A percentile compares a stretch with the other conserved stretches of the same genome.
Evolutionary conservation across 2,888 invertebrate genomes (phyloP).

Genomic region (Spilosoma lubricipeda): DNA sequence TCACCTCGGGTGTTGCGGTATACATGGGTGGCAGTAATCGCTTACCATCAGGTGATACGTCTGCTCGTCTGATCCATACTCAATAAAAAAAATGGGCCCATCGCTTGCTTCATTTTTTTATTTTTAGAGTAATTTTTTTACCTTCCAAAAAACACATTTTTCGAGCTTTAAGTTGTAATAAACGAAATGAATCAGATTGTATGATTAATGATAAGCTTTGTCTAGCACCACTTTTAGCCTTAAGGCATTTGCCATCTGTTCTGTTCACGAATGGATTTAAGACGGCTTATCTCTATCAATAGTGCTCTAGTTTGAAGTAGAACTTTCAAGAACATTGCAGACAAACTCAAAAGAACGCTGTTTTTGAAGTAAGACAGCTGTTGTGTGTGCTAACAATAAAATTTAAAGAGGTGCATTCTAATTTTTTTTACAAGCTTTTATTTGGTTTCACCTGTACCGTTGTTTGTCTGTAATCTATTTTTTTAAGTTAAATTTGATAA

Average conservation of each 20-base stretch:
- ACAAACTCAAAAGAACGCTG: not conserved
- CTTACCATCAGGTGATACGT: too few species aligned
- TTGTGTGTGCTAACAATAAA: not conserved
- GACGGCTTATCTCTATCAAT: not conserved
- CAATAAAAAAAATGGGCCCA: not conserved
- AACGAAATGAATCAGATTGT: not conserved
- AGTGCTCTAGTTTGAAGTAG: not conserved
- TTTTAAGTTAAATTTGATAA: too few species aligned
- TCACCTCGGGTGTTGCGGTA: too few species aligned
- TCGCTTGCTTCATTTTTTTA: not conserved
- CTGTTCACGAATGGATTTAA: not conserved
- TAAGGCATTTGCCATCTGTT: not conserved
- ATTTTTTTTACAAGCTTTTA: too few species aligned
- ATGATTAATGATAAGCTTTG: not conserved
- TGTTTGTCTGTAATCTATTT: too few species aligned
- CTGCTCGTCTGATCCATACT: too few species aligned
- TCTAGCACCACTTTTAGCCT: not conserved
- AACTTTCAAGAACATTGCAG: not conserved
- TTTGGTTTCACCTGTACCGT: too few species aligned
- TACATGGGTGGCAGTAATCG: too few species aligned
- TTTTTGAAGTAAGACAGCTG: not conserved
- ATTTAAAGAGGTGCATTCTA: not conserved
- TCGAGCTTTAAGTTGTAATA: not conserved
- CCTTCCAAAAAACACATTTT: not conserved
- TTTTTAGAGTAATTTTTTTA: not conserved